Conservation (phyloP, 2,888 invertebrate genomes). For the Diogma glabrata region DNA sequence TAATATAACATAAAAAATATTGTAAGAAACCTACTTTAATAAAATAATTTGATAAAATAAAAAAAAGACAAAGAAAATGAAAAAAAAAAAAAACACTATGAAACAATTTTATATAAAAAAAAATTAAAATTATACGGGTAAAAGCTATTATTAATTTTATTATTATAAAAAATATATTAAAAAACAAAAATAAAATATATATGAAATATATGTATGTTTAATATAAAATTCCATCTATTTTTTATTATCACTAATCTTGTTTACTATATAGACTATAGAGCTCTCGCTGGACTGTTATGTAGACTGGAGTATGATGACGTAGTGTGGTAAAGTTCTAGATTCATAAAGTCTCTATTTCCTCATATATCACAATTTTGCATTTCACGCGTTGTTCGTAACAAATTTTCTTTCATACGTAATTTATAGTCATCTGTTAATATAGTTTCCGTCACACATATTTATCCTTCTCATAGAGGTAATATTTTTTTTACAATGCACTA, state of each 20-base stretch:
- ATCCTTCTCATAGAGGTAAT: too few relatives aligned
- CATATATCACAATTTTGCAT: too few relatives aligned
- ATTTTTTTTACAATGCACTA: too few relatives aligned
- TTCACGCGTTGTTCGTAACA: too few relatives aligned
- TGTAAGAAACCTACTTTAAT: constrained; percentile 1
- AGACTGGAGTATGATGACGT: too few relatives aligned
- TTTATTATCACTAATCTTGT: constrained; percentile 1
- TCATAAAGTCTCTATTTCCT: too few relatives aligned
- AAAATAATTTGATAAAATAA: constrained; percentile 1
- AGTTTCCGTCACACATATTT: too few relatives aligned
- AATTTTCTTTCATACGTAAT: too few relatives aligned
- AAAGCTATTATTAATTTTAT: constrained; percentile 9
- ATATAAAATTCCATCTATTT: constrained; percentile 7
- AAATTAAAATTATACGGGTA: constrained; percentile 10
- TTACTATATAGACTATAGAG: too few relatives aligned
- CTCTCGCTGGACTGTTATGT: too few relatives aligned
- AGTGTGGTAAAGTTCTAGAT: too few relatives aligned
- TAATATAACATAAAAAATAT: neutral
- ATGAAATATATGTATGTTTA: constrained; percentile 1
- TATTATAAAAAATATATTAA: constrained; percentile 7
- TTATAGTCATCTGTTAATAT: too few relatives aligned
- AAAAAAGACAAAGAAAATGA: constrained; percentile 2
- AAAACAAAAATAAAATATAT: constrained; percentile 6
- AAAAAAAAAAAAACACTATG: neutral
- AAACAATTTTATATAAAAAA: neutral